phyloP scores from a whole-genome alignment of 2,888 invertebrate species.

The Erebia aethiops region DNA sequence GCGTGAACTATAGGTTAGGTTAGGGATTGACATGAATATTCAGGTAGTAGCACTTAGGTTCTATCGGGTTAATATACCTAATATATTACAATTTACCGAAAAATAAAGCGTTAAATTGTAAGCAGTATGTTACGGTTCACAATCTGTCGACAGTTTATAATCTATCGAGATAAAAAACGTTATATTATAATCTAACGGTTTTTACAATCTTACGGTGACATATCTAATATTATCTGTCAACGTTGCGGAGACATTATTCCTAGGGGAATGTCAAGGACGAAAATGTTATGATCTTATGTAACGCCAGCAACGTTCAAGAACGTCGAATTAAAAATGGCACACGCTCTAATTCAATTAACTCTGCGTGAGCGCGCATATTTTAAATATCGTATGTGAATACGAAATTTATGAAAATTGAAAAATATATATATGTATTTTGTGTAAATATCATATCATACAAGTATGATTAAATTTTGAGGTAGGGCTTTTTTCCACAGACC shows the following conservation, averaged over 20 bases:
- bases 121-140: too few species aligned
- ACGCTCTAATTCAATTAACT: background rate
- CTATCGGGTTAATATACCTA: too few species aligned
- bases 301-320: background rate
- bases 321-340: background rate
- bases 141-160: too few species aligned
- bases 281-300: background rate
- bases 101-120: too few species aligned
- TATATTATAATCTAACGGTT: too few species aligned
- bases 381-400: conserved; percentile 2
- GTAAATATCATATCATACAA: background rate
- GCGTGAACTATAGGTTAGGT: too few species aligned
- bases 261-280: background rate
- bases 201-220: too few species aligned
- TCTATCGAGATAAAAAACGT: too few species aligned
- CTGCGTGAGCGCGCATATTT: conserved; percentile 7
- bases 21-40: too few species aligned
- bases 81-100: too few species aligned
- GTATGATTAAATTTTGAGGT: background rate
- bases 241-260: conserved; percentile 3
- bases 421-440: background rate
- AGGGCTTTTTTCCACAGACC: too few species aligned
- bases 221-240: background rate
- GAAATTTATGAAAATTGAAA: conserved; percentile 9
- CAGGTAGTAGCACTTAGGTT: too few species aligned